A percentile compares a stretch with the other conserved stretches of the same genome.
These are phyloP conservation scores for Anoncus sp. DNA, from an alignment of 2,888 invertebrate genomes.

Conservation along the genomic window DNA sequence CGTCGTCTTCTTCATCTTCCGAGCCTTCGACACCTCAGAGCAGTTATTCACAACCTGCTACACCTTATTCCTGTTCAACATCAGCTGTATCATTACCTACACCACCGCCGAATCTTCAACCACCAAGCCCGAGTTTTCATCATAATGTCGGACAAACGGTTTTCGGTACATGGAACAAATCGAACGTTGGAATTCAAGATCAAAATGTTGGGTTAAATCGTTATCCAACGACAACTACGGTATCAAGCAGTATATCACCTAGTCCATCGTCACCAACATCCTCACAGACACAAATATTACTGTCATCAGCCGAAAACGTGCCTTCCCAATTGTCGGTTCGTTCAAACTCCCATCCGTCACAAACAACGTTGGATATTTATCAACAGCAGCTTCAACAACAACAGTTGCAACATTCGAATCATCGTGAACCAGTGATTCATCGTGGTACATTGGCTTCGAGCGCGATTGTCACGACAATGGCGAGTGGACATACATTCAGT, in stretches of 20 bases:
- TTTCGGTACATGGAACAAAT: constrained; percentile 40
- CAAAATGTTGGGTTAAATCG: constrained; percentile 60
- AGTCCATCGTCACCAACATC: constrained; percentile 72
- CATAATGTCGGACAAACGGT: constrained; percentile 14
- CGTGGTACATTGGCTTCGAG: constrained; percentile 73
- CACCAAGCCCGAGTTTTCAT: constrained; percentile 43
- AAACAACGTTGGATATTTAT: constrained; percentile 75
- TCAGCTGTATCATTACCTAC: constrained; percentile 68
- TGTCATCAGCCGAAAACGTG: constrained; percentile 54
- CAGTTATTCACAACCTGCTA: constrained; percentile 80
- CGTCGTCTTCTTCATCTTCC: too few species aligned
- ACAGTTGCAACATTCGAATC: constrained; percentile 59
- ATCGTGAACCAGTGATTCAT: constrained; percentile 72
- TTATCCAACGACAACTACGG: constrained; percentile 66
- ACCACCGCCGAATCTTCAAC: constrained; percentile 56
- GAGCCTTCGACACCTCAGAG: constrained; percentile 80
- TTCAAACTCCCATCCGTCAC: constrained; percentile 51
- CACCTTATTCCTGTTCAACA: constrained; percentile 77
- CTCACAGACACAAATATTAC: constrained; percentile 66
- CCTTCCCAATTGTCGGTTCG: constrained; percentile 53
- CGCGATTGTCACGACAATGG: constrained; percentile 86
- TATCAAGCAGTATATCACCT: constrained; percentile 73
- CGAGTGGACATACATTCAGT: constrained; percentile 90
- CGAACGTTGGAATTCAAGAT: constrained; percentile 64
- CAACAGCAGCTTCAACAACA: constrained; percentile 67